phyloP scores from a whole-genome alignment of 2,797 vertebrate species.

The Siniperca scherzeri region DNA sequence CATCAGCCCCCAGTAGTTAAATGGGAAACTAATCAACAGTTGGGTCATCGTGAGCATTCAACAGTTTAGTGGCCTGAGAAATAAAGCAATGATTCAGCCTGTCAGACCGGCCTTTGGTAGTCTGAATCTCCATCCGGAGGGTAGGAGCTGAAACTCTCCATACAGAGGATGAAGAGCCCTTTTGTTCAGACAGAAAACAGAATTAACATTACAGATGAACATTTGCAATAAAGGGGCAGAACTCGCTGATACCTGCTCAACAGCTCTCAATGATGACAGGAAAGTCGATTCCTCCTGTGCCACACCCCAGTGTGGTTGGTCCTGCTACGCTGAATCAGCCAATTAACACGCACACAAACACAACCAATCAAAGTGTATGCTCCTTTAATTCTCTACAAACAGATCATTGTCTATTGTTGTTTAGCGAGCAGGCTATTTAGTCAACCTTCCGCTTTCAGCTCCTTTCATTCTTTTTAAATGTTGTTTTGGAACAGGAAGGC shows the following conservation, averaged over 20 bases:
- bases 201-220: background rate
- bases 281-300: constrained; percentile 3
- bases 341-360: constrained; percentile 21
- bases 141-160: too few species aligned
- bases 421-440: background rate
- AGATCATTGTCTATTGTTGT: constrained; percentile 32
- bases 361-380: constrained; percentile 30
- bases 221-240: background rate
- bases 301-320: constrained; percentile 17
- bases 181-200: constrained; percentile 2
- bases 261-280: background rate
- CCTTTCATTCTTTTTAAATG: constrained; percentile 14
- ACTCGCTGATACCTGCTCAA: background rate
- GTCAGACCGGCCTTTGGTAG: too few species aligned
- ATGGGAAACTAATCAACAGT: too few species aligned
- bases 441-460: constrained; percentile 19
- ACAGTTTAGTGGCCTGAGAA: too few species aligned
- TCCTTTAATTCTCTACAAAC: constrained; percentile 29
- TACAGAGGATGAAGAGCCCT: too few species aligned
- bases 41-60: too few species aligned
- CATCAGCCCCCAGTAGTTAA: too few species aligned
- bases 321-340: constrained; percentile 8
- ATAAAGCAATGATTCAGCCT: too few species aligned
- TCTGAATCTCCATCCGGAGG: too few species aligned
- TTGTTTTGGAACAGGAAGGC: constrained; percentile 17